phyloP scores from a whole-genome alignment of 2,113 vertebrate species.

The Rhombomys opimus region DNA sequence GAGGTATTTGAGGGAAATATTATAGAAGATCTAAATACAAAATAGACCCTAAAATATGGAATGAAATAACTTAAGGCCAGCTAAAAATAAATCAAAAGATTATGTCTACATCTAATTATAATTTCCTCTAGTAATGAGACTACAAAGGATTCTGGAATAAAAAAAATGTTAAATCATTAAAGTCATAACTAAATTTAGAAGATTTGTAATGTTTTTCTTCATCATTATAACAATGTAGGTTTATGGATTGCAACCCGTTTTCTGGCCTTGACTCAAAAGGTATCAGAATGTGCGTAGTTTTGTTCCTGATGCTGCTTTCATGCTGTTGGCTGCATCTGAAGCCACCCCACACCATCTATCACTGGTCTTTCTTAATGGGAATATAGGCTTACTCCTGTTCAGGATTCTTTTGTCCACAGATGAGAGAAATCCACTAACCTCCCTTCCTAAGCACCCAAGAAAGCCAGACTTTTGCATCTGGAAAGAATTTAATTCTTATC shows the following conservation, averaged over 20 bases:
- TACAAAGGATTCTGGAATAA: neutral
- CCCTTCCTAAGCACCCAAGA: neutral
- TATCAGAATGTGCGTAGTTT: neutral
- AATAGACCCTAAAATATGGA: neutral
- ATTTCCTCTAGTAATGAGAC: neutral
- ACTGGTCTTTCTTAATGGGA: neutral
- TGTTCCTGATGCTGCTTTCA: neutral
- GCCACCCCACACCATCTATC: neutral
- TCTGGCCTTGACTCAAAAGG: neutral
- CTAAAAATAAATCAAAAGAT: neutral
- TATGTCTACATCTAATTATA: conserved; percentile 19
- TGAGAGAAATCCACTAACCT: neutral
- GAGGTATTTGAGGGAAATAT: neutral
- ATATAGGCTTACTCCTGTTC: neutral
- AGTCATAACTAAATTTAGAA: neutral
- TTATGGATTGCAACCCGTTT: neutral
- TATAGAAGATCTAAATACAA: neutral
- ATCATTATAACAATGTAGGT: neutral
- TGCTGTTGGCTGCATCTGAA: neutral
- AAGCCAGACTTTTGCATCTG: neutral
- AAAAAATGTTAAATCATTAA: conserved; percentile 35
- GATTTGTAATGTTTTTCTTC: neutral
- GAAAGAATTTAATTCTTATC: neutral
- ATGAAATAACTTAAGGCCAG: conserved; percentile 40
- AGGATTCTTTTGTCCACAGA: neutral